Conservation (phyloP, 2,797 vertebrate species). For the Hypotaenidia okinawae region DNA sequence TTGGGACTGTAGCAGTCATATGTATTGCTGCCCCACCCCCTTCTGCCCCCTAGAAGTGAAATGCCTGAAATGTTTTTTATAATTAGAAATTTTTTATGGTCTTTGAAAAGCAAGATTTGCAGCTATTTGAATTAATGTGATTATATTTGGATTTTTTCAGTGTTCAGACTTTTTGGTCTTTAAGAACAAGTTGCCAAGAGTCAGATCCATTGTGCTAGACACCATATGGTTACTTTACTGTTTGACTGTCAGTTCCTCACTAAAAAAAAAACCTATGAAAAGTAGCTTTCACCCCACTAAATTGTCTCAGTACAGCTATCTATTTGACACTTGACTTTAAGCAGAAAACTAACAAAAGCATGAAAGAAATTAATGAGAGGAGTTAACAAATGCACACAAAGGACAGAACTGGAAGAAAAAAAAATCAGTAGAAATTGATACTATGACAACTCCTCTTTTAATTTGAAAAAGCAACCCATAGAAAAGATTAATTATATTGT, state of each 20-base stretch:
- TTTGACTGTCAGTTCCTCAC: neutral
- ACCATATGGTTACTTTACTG: neutral
- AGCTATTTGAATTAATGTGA: neutral
- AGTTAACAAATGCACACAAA: neutral
- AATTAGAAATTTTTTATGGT: neutral
- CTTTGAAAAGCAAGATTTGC: neutral
- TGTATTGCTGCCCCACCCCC: neutral
- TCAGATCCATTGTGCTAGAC: neutral
- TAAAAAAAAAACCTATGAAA: neutral
- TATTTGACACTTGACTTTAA: neutral
- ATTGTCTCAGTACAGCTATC: neutral
- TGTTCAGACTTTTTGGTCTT: neutral
- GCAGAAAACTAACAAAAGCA: neutral
- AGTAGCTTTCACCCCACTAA: neutral
- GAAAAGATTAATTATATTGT: constrained; percentile 37
- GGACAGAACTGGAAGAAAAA: neutral
- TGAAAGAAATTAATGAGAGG: neutral
- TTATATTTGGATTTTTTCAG: neutral
- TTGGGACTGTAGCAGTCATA: neutral
- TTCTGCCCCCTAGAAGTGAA: neutral
- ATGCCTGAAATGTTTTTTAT: neutral
- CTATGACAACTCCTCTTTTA: neutral
- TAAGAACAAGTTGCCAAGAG: neutral
- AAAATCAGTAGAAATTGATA: neutral
- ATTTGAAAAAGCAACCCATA: neutral